A percentile compares a stretch with the other conserved stretches of the same genome.
phyloP scores from a whole-genome alignment of 2,888 invertebrate genomes.

The Bellardia bayeri region DNA sequence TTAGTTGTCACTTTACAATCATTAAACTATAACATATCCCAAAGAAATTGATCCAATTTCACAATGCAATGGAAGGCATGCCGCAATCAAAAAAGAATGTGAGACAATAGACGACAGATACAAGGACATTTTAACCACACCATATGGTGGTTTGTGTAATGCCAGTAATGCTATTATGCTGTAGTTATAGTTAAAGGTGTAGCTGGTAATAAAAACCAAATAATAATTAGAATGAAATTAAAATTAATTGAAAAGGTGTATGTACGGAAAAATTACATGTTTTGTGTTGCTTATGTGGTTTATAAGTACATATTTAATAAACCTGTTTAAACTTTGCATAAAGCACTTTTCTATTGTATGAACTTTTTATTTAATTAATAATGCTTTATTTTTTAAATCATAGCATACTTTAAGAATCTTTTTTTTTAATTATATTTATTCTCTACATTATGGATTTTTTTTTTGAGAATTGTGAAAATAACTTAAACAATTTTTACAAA shows the following conservation, averaged over 20 bases:
- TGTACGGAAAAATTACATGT: not conserved
- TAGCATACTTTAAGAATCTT: too few relatives aligned
- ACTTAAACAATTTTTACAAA: too few relatives aligned
- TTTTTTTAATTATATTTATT: too few relatives aligned
- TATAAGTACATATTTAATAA: not conserved
- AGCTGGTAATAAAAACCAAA: conserved; percentile 1
- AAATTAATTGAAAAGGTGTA: not conserved
- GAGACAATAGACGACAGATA: not conserved
- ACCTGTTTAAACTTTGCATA: not conserved
- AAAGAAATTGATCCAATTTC: conserved; percentile 57
- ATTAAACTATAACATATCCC: conserved; percentile 50
- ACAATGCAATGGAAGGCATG: conserved; percentile 19
- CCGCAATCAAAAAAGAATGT: too few relatives aligned
- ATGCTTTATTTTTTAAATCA: too few relatives aligned
- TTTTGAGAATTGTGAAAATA: too few relatives aligned
- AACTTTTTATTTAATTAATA: too few relatives aligned
- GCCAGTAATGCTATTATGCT: conserved; percentile 11
- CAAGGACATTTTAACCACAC: conserved; percentile 42
- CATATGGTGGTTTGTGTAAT: conserved; percentile 49
- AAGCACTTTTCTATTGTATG: too few relatives aligned
- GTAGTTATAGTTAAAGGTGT: not conserved
- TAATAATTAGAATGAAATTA: conserved; percentile 19
- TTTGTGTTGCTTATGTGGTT: not conserved
- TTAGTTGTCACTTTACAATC: conserved; percentile 18
- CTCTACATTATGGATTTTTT: too few relatives aligned